phyloP scores from a whole-genome alignment of 1,140 invertebrate species.

The Trichonephila inaurata region DNA sequence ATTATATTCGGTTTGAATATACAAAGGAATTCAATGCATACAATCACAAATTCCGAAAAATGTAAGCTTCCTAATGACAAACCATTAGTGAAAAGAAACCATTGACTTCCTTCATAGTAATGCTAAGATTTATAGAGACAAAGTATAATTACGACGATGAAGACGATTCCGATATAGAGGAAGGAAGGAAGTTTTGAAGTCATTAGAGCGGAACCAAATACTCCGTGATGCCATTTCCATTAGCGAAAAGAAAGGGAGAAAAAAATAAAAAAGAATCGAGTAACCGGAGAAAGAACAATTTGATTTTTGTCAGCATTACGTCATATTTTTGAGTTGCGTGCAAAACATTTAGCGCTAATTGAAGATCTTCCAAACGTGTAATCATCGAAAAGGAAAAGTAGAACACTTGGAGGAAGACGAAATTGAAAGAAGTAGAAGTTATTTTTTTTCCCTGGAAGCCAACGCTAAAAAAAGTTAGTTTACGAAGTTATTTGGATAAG shows the following conservation, averaged over 20 bases:
- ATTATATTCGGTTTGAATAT: too few species aligned
- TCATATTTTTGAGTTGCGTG: slow-evolving; percentile 35
- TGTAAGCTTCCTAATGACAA: neutral
- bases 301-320: slow-evolving; percentile 21
- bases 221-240: slow-evolving; percentile 9
- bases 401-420: neutral
- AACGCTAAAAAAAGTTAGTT: too few species aligned
- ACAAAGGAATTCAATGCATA: neutral
- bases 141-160: neutral
- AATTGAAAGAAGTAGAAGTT: too few species aligned
- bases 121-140: neutral
- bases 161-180: neutral
- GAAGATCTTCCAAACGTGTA: neutral
- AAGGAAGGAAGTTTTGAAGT: neutral
- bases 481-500: too few species aligned
- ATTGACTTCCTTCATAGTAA: too few species aligned
- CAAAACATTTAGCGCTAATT: slow-evolving; percentile 19
- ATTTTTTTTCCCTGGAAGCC: too few species aligned
- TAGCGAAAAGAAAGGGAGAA: neutral
- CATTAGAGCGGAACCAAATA: slow-evolving; percentile 22
- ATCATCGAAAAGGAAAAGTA: neutral
- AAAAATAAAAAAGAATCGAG: neutral
- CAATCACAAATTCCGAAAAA: neutral
- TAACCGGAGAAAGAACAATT: slow-evolving; percentile 8
- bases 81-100: neutral